Base-by-base conservation (phyloP, 2,113 vertebrate species). In the Xyliphius kryptos region DNA sequence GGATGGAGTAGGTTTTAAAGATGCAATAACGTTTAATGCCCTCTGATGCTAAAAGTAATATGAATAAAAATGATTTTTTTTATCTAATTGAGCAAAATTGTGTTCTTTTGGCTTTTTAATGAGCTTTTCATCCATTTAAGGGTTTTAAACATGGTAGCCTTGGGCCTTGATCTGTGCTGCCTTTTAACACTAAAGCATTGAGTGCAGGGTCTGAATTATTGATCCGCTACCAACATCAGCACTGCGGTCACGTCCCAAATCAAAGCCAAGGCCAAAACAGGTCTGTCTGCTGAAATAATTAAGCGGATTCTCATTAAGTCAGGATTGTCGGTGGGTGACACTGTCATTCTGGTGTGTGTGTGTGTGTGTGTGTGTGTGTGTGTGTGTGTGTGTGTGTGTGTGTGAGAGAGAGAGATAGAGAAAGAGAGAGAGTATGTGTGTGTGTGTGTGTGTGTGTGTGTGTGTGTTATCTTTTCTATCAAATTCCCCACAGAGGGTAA, bases 151-250 rank as follows among this genome's bases (percentile, higher is more conserved):
- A 14, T 66, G 58, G 41, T 37, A 64, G 81, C 80, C 82, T 77
- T 74, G 76, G 81, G 83, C 81, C 54, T 84, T 78, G 86, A 84
- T 89, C 89, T 87, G 87, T 89, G 89, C 89, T 86, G 90, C 91
- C 91, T 89, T 90, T 89, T 91, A 86, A 92, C 90, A 85, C 86
- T 87, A 88, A 64, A 64, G 91, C 92, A 95, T 95, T 91, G 94
- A 92, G 82, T 90, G 91, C 85, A 85, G 84, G 89, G 89, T 90
- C 94, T 98, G 94, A 97, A 96, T 97, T 97, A 98, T 98, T 97
- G 95, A 97, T 97, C 91, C 84, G 84, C 83, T 82, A 88, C 90
- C 90, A 91, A 86, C 81, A 97, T 98, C 94, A 96, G 92, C 91
- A 97, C 88, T 90, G 88, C 90, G 89, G 91, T 98, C 95, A 97